A percentile compares a stretch with the other conserved stretches of the same genome.
Evolutionary conservation across 2,888 invertebrate species (phyloP).

Genomic region (Chaetogeoica ovagalla): DNA sequence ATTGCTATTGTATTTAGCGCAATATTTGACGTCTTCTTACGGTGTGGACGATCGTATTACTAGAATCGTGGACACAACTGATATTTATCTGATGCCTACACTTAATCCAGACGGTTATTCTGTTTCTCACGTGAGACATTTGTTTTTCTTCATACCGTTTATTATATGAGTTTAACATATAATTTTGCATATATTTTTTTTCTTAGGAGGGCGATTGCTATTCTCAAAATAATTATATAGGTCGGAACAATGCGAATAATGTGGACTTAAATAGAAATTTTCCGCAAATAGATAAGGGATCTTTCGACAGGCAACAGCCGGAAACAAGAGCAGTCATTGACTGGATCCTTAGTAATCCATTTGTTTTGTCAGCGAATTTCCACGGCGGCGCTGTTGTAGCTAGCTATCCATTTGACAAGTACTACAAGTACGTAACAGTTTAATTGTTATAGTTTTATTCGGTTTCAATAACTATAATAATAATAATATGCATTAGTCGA

Average conservation of each 20-base stretch:
- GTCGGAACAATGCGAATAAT: constrained; percentile 79
- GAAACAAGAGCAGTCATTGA: constrained; percentile 87
- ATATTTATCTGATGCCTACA: constrained; percentile 94
- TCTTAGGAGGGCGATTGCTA: constrained; percentile 78
- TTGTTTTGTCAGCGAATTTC: constrained; percentile 90
- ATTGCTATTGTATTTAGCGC: constrained; percentile 78
- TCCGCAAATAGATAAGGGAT: constrained; percentile 63
- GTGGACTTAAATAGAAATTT: constrained; percentile 90
- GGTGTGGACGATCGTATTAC: constrained; percentile 72
- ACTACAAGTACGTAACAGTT: constrained; percentile 56
- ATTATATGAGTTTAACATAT: neutral
- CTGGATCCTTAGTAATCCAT: constrained; percentile 85
- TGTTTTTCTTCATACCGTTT: neutral
- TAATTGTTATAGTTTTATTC: neutral
- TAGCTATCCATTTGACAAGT: constrained; percentile 94
- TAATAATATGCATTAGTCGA: no score
- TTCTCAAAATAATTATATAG: constrained; percentile 68
- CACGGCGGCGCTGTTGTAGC: constrained; percentile 98
- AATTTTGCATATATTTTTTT: neutral
- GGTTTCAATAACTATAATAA: no score
- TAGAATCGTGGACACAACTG: constrained; percentile 78
- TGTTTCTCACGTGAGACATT: constrained; percentile 69
- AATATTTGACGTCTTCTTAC: constrained; percentile 80
- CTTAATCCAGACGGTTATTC: constrained; percentile 98
- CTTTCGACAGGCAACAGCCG: constrained; percentile 71